Base-by-base conservation (phyloP, 2,797 vertebrate species). In the Thunnus albacares region DNA sequence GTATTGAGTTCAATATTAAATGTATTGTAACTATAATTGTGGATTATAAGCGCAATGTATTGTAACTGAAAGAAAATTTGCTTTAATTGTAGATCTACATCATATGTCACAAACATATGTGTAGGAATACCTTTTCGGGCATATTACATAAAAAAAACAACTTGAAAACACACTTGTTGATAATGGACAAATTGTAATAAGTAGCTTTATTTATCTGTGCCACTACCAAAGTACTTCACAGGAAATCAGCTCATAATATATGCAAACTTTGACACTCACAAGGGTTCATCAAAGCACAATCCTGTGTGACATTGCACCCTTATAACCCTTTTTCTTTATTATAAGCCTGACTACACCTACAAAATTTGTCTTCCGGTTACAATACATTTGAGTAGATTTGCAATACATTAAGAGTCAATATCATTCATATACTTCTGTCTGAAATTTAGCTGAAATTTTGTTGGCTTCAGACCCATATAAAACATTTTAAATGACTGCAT, bases 401-500 rank as follows among this genome's bases (percentile, higher is more conserved):
- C 53, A 68, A 64, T 72, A 69, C 15, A 69, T 10, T 55, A 68
- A 70, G 13, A 65, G 43, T 77, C 8, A 41, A 62, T 59, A 35
- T 55, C 55, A 3, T 63, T 20, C 15, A 61, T 28, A 17, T 24
- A 72, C 2, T 60, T 59, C 17, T 67, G 56, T 74, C 66, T 61
- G 49, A 67, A 72, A 77, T 62, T 49, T 28, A 69, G 22, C 38
- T 62, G 24, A 70, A 65, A 59, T 52, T 63, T 20, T 69, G 15
- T 78, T 65, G 61, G 60, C 71, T 47, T 75, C 9, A 12, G 62
- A 77, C 71, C 67, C 45, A 58, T 59, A 56, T 63, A 41, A 63
- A 51, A 63, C 70, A 72, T 75, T 77, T 83, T 83, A 38, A 79
- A 84, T 69, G 33, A 79, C 63, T 81, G 49, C 77, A 80, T 82